These are phyloP conservation scores for Sebastes minor DNA, from an alignment of 2,797 vertebrate genomes.

Conservation along the genomic window DNA sequence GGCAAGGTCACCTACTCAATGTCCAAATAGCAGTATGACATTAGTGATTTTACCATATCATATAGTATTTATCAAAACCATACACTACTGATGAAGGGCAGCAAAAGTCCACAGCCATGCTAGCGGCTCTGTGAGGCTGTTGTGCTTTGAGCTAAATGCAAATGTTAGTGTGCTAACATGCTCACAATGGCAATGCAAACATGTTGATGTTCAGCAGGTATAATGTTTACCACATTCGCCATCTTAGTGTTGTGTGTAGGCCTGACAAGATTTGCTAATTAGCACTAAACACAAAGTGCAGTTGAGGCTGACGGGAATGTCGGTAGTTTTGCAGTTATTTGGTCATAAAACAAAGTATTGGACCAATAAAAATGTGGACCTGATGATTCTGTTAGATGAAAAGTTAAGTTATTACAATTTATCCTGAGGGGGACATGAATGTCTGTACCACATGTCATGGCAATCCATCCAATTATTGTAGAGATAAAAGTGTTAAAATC, in stretches of 20 bases:
- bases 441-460: background rate
- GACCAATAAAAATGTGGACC: background rate
- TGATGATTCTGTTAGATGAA: background rate
- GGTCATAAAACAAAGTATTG: background rate
- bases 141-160: background rate
- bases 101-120: background rate
- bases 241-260: background rate
- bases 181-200: background rate
- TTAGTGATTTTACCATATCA: background rate
- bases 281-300: background rate
- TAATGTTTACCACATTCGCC: background rate
- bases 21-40: background rate
- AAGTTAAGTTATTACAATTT: background rate
- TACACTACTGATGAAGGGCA: background rate
- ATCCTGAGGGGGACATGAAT: background rate
- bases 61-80: background rate
- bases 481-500: background rate
- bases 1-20: background rate
- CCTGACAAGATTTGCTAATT: background rate
- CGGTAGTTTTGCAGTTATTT: background rate
- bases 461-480: background rate
- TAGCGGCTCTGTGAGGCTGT: background rate
- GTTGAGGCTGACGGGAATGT: background rate
- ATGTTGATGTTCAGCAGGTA: background rate
- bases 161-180: background rate